These are phyloP conservation scores for Myopa testacea DNA, from an alignment of 2,888 invertebrate genomes.

Conservation along the genomic window DNA sequence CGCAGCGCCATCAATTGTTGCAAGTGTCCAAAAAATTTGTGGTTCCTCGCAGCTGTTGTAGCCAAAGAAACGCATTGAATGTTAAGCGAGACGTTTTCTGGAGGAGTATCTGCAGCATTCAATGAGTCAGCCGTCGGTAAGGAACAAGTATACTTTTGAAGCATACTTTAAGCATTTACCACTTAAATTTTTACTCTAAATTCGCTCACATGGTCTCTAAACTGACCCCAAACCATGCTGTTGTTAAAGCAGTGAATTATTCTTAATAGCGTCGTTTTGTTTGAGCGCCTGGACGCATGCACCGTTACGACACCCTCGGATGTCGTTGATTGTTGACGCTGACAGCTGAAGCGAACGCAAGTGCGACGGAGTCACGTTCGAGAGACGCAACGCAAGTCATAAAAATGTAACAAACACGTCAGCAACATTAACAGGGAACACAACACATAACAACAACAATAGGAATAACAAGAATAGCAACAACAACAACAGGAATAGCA, in stretches of 20 bases:
- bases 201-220: too few species aligned
- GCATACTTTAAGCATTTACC: too few species aligned
- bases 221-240: too few species aligned
- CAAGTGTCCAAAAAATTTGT: too few species aligned
- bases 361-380: conserved; percentile 27
- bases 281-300: not conserved
- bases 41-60: too few species aligned
- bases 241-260: not conserved
- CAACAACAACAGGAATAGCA: not conserved
- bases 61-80: too few species aligned
- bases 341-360: conserved; percentile 1
- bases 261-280: conserved; percentile 10
- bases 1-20: too few species aligned
- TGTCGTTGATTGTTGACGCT: conserved; percentile 16
- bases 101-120: too few species aligned
- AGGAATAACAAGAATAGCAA: conserved; percentile 9
- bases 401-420: conserved; percentile 35
- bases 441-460: not conserved
- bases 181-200: too few species aligned
- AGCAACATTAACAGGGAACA: conserved; percentile 22
- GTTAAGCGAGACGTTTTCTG: too few species aligned
- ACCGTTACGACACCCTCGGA: conserved; percentile 17
- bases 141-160: too few species aligned
- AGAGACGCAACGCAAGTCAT: conserved; percentile 12
- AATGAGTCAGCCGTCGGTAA: too few species aligned